Percentiles rank a stretch among this genome's conserved stretches.
Evolutionary conservation across 2,888 invertebrate genomes (phyloP).

Genomic region (Apotomis betuletana): DNA sequence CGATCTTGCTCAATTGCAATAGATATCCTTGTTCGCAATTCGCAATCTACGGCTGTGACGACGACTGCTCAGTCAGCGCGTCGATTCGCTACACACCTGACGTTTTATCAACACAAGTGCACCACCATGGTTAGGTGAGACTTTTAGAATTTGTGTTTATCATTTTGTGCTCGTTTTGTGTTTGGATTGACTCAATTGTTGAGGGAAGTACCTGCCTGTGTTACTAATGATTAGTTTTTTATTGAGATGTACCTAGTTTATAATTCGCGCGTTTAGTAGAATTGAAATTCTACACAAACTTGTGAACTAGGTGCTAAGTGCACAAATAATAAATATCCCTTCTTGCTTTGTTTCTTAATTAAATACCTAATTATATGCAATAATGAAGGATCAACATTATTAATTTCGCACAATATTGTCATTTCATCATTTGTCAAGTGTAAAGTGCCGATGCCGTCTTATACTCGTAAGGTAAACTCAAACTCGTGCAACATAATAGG

Average conservation of each 20-base stretch:
- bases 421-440: too few relatives aligned
- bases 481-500: too few relatives aligned
- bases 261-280: background rate
- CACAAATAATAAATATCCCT: too few relatives aligned
- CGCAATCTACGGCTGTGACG: background rate
- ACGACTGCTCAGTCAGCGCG: constrained; percentile 2
- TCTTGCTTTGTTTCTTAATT: too few relatives aligned
- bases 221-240: background rate
- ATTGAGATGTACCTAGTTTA: background rate
- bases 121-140: constrained; percentile 22
- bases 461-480: too few relatives aligned
- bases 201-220: background rate
- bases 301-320: too few relatives aligned
- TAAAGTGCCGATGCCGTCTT: too few relatives aligned
- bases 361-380: too few relatives aligned
- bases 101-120: constrained; percentile 6
- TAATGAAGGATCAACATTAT: too few relatives aligned
- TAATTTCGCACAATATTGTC: too few relatives aligned
- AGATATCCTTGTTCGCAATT: constrained; percentile 28
- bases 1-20: constrained; percentile 25
- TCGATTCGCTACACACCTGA: constrained; percentile 2
- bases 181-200: background rate
- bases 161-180: constrained; percentile 6
- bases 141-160: background rate
- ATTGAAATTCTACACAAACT: background rate